Percentiles rank a stretch among this genome's conserved stretches.
Evolutionary conservation across 2,113 vertebrate genomes (phyloP).

Genomic region (Pituophis catenifer): DNA sequence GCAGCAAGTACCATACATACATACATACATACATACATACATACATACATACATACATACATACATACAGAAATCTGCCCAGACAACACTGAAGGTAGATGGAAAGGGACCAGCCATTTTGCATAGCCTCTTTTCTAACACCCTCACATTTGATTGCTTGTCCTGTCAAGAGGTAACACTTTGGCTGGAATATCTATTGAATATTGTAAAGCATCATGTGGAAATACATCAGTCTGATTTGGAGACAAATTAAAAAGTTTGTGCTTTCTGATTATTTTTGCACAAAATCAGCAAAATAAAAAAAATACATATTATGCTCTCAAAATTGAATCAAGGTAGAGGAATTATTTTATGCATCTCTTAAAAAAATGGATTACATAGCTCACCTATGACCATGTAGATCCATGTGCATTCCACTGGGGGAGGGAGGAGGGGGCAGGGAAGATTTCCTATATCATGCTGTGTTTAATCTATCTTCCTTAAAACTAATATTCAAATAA

Average conservation of each 20-base stretch:
- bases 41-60: neutral
- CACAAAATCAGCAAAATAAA: neutral
- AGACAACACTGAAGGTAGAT: accelerated
- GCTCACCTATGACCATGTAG: neutral
- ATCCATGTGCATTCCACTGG: neutral
- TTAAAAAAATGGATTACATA: neutral
- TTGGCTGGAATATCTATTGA: neutral
- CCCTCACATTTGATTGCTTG: neutral
- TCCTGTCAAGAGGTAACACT: accelerated
- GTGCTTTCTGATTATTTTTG: neutral
- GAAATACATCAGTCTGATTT: neutral
- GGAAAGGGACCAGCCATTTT: neutral
- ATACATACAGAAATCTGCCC: neutral
- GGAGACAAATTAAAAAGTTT: neutral
- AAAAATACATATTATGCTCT: neutral
- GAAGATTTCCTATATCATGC: neutral
- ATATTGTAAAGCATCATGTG: accelerated
- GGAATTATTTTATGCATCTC: neutral
- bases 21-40: neutral
- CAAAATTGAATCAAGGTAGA: neutral
- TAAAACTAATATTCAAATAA: neutral
- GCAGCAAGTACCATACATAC: neutral
- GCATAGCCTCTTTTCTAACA: accelerated
- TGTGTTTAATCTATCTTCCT: neutral
- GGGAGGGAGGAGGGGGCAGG: neutral